Conservation (phyloP, 2,113 vertebrate genomes). For the Boulengeromyrus knoepffleri region DNA sequence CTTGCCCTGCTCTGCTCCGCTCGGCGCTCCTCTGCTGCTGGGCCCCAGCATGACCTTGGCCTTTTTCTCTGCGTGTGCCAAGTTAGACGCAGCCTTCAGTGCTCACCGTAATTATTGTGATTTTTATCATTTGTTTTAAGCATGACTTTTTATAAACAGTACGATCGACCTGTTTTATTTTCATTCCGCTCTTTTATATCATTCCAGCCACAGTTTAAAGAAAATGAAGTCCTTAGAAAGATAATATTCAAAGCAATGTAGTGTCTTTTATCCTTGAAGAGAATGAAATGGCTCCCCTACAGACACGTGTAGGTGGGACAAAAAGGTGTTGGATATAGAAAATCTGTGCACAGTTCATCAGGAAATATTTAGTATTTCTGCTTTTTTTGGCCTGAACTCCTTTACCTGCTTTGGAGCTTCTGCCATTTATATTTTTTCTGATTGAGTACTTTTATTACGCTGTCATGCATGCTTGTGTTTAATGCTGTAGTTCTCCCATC, state of each 20-base stretch:
- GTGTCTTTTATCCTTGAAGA: neutral
- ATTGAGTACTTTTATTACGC: neutral
- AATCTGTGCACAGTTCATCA: neutral
- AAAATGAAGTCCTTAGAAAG: neutral
- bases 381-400: neutral
- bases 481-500: neutral
- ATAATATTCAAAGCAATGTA: neutral
- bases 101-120: neutral
- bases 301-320: neutral
- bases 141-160: neutral
- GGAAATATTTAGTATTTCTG: neutral
- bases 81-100: neutral
- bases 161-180: neutral
- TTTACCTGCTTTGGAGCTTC: neutral
- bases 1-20: neutral
- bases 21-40: neutral
- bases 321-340: neutral
- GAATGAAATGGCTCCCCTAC: neutral
- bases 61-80: neutral
- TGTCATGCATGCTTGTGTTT: neutral
- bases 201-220: neutral
- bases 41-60: neutral
- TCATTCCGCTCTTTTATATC: neutral
- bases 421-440: neutral
- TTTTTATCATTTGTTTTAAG: neutral